phyloP scores from a whole-genome alignment of 2,797 vertebrate species.

The Philypnodon macrostomus region DNA sequence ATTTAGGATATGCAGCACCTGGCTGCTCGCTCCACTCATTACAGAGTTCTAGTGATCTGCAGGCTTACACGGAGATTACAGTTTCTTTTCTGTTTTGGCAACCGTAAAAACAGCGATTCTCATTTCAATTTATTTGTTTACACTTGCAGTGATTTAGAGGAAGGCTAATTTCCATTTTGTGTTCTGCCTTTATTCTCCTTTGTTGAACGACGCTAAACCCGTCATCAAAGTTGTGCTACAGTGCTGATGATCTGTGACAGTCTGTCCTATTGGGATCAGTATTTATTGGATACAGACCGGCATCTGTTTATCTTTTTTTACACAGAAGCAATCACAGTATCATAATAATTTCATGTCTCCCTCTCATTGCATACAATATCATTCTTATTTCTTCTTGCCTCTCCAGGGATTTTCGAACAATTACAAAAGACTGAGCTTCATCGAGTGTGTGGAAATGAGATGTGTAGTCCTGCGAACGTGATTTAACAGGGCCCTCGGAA shows the following conservation, averaged over 20 bases:
- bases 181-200: slow-evolving; percentile 34
- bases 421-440: slow-evolving; percentile 42
- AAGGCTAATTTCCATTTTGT: slow-evolving; percentile 36
- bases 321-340: too few species aligned
- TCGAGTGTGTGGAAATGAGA: slow-evolving; percentile 43
- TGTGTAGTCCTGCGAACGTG: not conserved
- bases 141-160: slow-evolving; percentile 35
- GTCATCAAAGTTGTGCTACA: slow-evolving; percentile 25
- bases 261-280: slow-evolving; percentile 16
- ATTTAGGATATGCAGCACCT: slow-evolving; percentile 51
- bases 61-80: slow-evolving; percentile 29
- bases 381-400: slow-evolving; percentile 1
- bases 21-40: slow-evolving; percentile 36
- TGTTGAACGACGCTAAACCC: slow-evolving; percentile 19
- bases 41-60: too few species aligned
- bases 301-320: slow-evolving; percentile 31
- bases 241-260: slow-evolving; percentile 42
- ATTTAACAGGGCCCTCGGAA: slow-evolving; percentile 41
- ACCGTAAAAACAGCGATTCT: slow-evolving; percentile 20
- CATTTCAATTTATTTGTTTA: slow-evolving; percentile 31
- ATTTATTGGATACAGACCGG: slow-evolving; percentile 32
- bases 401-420: slow-evolving; percentile 35
- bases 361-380: slow-evolving; percentile 14
- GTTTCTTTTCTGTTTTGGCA: slow-evolving; percentile 21
- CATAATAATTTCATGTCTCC: too few species aligned